These are phyloP conservation scores for Aphidius ervi DNA, from an alignment of 1,140 invertebrate genomes.

Conservation along the genomic window DNA sequence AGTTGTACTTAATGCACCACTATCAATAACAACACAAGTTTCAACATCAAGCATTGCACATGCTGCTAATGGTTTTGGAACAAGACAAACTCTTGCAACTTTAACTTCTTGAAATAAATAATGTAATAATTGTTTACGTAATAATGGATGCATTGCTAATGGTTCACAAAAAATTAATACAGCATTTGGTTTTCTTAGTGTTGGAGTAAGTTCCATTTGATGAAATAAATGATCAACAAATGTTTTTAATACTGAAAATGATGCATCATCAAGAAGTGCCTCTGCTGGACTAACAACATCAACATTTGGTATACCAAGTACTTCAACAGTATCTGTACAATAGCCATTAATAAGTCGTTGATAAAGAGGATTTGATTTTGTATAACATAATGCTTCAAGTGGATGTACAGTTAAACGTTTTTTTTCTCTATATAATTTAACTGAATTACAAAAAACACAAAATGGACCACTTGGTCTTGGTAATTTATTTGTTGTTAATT, in stretches of 20 bases:
- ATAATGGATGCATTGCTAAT: constrained; percentile 44
- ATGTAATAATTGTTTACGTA: constrained; percentile 50
- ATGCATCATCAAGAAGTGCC: constrained; percentile 46
- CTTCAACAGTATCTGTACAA: constrained; percentile 46
- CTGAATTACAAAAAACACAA: constrained; percentile 49
- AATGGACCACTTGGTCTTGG: constrained; percentile 47
- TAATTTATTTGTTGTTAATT: constrained; percentile 40
- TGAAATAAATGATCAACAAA: constrained; percentile 52
- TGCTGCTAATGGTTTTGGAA: constrained; percentile 52
- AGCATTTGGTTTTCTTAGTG: constrained; percentile 48
- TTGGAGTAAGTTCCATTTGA: constrained; percentile 48
- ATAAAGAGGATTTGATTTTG: constrained; percentile 46
- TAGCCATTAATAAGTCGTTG: constrained; percentile 50
- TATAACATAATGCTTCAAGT: constrained; percentile 39
- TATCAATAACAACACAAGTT: constrained; percentile 54
- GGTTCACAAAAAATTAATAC: constrained; percentile 53
- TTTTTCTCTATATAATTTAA: constrained; percentile 49
- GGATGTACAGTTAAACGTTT: constrained; percentile 41
- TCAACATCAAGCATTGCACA: constrained; percentile 51
- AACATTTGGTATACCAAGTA: constrained; percentile 51
- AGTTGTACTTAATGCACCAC: constrained; percentile 52
- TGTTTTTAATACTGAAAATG: constrained; percentile 47
- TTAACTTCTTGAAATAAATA: constrained; percentile 54
- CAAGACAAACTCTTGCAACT: constrained; percentile 50
- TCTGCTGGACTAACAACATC: constrained; percentile 52